Evolutionary conservation across 2,113 vertebrate genomes (phyloP).

Genomic region (Ptychochromis oligacanthus): DNA sequence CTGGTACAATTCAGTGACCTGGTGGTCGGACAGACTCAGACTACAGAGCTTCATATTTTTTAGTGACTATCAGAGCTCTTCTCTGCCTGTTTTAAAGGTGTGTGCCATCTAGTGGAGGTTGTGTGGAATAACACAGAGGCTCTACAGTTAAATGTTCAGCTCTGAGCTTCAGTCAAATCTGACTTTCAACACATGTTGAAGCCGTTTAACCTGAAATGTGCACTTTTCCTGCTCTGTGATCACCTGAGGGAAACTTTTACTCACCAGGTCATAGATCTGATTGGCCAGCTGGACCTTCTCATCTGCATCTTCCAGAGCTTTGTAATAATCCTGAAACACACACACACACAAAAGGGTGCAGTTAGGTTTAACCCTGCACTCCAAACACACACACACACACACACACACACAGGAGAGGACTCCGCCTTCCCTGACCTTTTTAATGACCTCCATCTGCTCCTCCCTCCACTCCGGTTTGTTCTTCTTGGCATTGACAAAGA

Average conservation of each 20-base stretch:
- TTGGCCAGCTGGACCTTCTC: constrained; percentile 99
- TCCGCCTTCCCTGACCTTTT: constrained; percentile 85
- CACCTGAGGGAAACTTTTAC: constrained; percentile 58
- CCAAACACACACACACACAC: neutral
- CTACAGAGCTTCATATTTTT: neutral
- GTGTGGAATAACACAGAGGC: neutral
- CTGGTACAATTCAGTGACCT: neutral
- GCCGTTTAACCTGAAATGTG: neutral
- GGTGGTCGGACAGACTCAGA: neutral
- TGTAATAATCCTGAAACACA: constrained; percentile 92
- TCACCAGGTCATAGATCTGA: constrained; percentile 99
- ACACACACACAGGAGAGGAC: neutral
- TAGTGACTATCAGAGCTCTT: neutral
- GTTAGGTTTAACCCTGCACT: neutral
- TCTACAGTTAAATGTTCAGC: neutral
- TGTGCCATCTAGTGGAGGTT: constrained; percentile 57
- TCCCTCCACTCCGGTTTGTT: constrained; percentile 99
- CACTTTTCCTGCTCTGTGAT: neutral
- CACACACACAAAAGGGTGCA: neutral
- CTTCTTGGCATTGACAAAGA: constrained; percentile 98
- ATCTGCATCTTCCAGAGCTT: constrained; percentile 97
- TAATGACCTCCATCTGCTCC: constrained; percentile 98
- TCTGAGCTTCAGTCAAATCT: neutral
- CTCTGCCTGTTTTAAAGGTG: neutral
- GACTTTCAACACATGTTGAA: neutral